Percentiles rank a stretch among this genome's conserved stretches.
Evolutionary conservation across 1,140 invertebrate species (phyloP).

Genomic region (Maniola jurtina): DNA sequence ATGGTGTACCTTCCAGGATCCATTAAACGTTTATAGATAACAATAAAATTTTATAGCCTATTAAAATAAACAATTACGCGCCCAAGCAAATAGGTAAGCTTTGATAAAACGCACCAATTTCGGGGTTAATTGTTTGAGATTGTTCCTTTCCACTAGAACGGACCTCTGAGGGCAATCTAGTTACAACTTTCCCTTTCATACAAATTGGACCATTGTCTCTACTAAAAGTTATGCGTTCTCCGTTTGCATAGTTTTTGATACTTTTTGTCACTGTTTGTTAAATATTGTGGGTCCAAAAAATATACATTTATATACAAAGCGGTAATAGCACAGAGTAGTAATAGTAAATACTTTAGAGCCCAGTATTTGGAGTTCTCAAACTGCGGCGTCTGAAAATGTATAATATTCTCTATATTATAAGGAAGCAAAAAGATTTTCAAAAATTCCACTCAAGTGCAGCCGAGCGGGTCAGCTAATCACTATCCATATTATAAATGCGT

Average conservation of each 20-base stretch:
- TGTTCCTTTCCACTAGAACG: constrained; percentile 28
- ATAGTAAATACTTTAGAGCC: too few species aligned
- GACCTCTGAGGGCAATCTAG: constrained; percentile 28
- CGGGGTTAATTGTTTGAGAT: constrained; percentile 32
- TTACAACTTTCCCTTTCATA: constrained; percentile 34
- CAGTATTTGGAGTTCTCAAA: too few species aligned
- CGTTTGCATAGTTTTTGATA: not conserved
- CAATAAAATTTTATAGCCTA: constrained; percentile 1
- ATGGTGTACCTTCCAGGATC: too few species aligned
- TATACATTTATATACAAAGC: too few species aligned
- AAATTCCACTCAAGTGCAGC: too few species aligned
- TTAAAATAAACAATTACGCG: constrained; percentile 14
- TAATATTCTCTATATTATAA: too few species aligned
- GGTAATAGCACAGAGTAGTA: too few species aligned
- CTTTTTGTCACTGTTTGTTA: not conserved
- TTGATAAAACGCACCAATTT: constrained; percentile 27
- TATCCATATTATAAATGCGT: too few species aligned
- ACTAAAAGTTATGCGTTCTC: constrained; percentile 15
- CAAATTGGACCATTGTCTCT: constrained; percentile 26
- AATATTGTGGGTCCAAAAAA: too few species aligned
- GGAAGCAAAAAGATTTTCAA: too few species aligned
- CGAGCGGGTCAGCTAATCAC: too few species aligned
- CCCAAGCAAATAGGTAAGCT: constrained; percentile 20
- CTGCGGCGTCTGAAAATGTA: too few species aligned
- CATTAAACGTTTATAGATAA: not conserved